These are phyloP conservation scores for Octonoba sinensis DNA, from an alignment of 2,888 invertebrate genomes.

Conservation along the genomic window DNA sequence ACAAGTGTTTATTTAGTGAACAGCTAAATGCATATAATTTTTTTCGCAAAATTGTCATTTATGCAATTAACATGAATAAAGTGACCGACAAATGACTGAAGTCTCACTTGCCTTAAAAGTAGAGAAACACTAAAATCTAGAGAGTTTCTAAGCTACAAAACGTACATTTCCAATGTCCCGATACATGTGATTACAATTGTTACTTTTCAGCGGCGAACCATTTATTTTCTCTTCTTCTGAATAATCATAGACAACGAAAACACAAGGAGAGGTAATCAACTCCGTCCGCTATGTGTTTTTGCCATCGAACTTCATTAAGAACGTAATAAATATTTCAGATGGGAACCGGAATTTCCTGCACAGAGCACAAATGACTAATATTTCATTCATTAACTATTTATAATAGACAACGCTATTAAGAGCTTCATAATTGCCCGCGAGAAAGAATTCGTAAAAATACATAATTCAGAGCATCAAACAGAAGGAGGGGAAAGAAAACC, in stretches of 20 bases:
- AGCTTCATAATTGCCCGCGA: conserved; percentile 52
- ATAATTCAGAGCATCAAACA: conserved; percentile 47
- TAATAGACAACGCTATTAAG: conserved; percentile 58
- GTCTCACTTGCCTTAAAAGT: no score
- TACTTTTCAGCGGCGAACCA: no score
- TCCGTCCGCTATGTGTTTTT: conserved; percentile 23
- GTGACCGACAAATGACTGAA: no score
- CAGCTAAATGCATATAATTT: no score
- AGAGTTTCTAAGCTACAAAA: no score
- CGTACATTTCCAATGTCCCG: no score
- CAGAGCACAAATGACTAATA: conserved; percentile 26
- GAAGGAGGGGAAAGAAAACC: conserved; percentile 29
- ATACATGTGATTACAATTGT: no score
- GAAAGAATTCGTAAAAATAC: conserved; percentile 56
- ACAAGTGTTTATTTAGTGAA: no score
- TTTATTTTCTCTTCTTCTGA: background rate
- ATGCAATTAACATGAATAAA: no score
- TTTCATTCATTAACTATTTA: conserved; percentile 58
- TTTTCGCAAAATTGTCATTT: no score
- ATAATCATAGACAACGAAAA: conserved; percentile 6
- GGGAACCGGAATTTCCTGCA: background rate
- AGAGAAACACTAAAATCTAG: no score
- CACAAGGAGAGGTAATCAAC: conserved; percentile 26
- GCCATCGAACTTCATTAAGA: conserved; percentile 54
- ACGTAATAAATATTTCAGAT: conserved; percentile 58